Base-by-base conservation (phyloP, 1,140 invertebrate species). In the Formica selysi region DNA sequence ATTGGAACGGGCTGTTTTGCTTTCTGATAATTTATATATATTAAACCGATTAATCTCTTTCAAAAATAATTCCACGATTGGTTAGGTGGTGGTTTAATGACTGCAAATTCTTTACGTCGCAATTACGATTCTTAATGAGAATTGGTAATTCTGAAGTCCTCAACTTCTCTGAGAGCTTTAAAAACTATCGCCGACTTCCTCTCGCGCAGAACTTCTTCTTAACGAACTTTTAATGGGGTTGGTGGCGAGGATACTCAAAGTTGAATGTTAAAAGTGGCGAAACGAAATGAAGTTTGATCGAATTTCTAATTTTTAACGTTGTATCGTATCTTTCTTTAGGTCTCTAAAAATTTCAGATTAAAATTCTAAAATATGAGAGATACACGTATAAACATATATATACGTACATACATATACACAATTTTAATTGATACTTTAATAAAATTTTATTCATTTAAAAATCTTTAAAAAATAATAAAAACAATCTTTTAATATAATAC, bases 221-320 rank as follows among this genome's bases (percentile, higher is more conserved):
- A 78, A 48, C 41, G 54, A 78, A 78, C 76, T 78, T 78, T 78
- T 78, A 78, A 78, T 78, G 29, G 59, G 26, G 59, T 65, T 78
- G 59, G 61, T 51, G 11, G 19, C 61, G 38, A 65, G 26, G 29
- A 78, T 78, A 65, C 29, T 41, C 44, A 10, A 65, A 78, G 76
- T 65, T 65, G 76, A 78, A 78, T 44, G 59, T 65, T 78, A 65
- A 65, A 78, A 78, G 59, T 48, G 26, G 7, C 19, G 29, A 65
- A 78, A 78, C 29, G 61, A 78, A 38, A 65, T 78, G 16, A 78
- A 78, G 59, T 78, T 65, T 44, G 38, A 78, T 78, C 76, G 76
- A 78, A 78, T 64, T 65, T 78, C 26, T 64, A 48, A 64, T 64
- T 76, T 78, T 65, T 76, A 76, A 76, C 22, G 8, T 76, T 38